Percentiles rank a stretch among this genome's conserved stretches.
Evolutionary conservation across 1,140 invertebrate species (phyloP).

Genomic region (Aleiodes sp.): DNA sequence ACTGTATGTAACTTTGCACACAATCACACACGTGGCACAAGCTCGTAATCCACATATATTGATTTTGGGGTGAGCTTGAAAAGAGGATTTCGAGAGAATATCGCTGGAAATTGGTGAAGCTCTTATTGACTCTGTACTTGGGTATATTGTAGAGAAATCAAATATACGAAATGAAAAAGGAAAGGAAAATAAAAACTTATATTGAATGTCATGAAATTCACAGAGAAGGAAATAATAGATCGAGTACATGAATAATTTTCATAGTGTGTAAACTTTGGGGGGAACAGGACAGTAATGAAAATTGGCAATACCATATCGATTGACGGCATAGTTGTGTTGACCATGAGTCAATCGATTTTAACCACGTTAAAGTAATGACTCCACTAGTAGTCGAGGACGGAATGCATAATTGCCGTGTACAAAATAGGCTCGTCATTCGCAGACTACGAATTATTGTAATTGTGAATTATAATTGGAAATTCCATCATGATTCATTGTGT

Average conservation of each 20-base stretch:
- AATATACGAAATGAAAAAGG: background rate
- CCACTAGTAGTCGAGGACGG: conserved; percentile 13
- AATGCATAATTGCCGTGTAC: conserved; percentile 17
- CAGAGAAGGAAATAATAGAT: background rate
- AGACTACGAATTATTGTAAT: background rate
- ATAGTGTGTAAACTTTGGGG: background rate
- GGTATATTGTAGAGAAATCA: conserved; percentile 1
- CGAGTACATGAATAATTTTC: background rate
- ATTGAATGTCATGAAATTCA: background rate
- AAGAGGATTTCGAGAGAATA: background rate
- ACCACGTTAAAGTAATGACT: conserved; percentile 20
- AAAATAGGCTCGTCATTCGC: background rate
- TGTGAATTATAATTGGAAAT: background rate
- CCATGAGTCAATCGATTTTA: conserved; percentile 27
- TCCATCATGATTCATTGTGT: background rate
- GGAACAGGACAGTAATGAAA: too few species aligned
- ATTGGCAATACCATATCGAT: conserved; percentile 15
- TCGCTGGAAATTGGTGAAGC: background rate
- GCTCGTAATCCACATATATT: conserved; percentile 13
- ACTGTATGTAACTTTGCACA: conserved; percentile 1
- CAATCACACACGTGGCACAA: background rate
- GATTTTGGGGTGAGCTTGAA: background rate
- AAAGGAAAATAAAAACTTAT: background rate
- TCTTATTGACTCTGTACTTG: conserved; percentile 15
- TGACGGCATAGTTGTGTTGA: conserved; percentile 6